phyloP scores from a whole-genome alignment of 2,888 invertebrate species.

The Hydrotaea cyrtoneurina region DNA sequence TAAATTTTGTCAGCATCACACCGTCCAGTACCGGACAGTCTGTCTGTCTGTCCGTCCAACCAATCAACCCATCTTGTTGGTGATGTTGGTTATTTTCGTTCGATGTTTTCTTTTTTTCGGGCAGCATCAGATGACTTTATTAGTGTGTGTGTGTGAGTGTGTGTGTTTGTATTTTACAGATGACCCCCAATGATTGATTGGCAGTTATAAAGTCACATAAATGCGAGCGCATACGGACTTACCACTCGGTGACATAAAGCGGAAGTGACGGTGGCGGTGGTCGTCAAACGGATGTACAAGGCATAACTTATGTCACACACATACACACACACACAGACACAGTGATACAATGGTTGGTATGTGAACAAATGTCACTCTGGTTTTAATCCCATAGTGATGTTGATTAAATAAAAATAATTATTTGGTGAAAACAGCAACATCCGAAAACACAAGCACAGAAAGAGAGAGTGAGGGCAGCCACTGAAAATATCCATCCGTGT shows the following conservation, averaged over 20 bases:
- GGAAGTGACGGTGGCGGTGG: slow-evolving; percentile 64
- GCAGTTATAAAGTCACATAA: slow-evolving; percentile 63
- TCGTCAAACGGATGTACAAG: slow-evolving; percentile 55
- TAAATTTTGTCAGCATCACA: slow-evolving; percentile 20
- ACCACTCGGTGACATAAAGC: slow-evolving; percentile 53
- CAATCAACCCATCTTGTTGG: slow-evolving; percentile 12
- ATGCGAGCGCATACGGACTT: slow-evolving; percentile 3
- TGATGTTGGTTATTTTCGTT: not conserved
- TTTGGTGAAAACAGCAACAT: slow-evolving; percentile 68
- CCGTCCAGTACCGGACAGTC: not conserved
- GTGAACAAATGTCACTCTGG: slow-evolving; percentile 19
- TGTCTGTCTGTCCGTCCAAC: not conserved
- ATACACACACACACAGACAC: slow-evolving; percentile 21
- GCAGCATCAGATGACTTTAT: slow-evolving; percentile 41
- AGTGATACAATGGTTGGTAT: not conserved
- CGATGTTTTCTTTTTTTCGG: not conserved
- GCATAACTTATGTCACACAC: slow-evolving; percentile 19
- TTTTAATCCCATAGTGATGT: slow-evolving; percentile 56
- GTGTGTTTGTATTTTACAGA: slow-evolving; percentile 61
- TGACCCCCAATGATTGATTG: slow-evolving; percentile 69
- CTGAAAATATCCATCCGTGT: slow-evolving; percentile 68
- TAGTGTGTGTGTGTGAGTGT: no score
- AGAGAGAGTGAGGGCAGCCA: not conserved
- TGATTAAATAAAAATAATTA: slow-evolving; percentile 75
- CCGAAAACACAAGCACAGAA: slow-evolving; percentile 44